These are phyloP conservation scores for Meiosimyza decipiens DNA, from an alignment of 2,888 invertebrate genomes.

Conservation along the genomic window DNA sequence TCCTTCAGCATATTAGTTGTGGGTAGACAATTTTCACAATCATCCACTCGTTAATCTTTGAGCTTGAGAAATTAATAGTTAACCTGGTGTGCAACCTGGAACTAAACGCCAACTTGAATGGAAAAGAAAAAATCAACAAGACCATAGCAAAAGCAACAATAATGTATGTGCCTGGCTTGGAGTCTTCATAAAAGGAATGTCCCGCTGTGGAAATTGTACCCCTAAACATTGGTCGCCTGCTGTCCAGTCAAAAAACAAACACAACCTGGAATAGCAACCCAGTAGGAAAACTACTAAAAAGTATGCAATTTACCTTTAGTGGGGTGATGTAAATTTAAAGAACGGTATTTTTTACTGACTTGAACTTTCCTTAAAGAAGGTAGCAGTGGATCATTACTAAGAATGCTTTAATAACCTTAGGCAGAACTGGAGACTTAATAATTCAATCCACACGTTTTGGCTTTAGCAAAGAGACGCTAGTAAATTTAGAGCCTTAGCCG, in stretches of 20 bases:
- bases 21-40: constrained; percentile 58
- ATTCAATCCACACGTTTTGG: no score
- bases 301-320: constrained; percentile 31
- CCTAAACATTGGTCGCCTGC: no score
- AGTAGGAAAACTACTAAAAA: neutral
- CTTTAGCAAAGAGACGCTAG: no score
- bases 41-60: constrained; percentile 62
- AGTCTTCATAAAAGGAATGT: constrained; percentile 45
- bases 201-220: constrained; percentile 40
- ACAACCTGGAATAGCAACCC: constrained; percentile 1
- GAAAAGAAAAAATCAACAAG: constrained; percentile 39
- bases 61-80: constrained; percentile 61
- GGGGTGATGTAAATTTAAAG: no score
- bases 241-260: neutral
- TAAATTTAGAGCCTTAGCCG: no score
- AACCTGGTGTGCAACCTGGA: constrained; percentile 48
- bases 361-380: no score
- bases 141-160: constrained; percentile 46
- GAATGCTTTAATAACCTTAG: no score
- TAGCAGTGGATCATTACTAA: no score
- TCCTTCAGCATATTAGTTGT: constrained; percentile 5
- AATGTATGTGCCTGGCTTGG: constrained; percentile 38
- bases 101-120: constrained; percentile 46
- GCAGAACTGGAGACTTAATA: no score
- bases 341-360: no score